Evolutionary conservation across 2,888 invertebrate genomes (phyloP), one percentile per base, ranked within the genome.

Genomic region (Aspidiotus rigidus): DNA sequence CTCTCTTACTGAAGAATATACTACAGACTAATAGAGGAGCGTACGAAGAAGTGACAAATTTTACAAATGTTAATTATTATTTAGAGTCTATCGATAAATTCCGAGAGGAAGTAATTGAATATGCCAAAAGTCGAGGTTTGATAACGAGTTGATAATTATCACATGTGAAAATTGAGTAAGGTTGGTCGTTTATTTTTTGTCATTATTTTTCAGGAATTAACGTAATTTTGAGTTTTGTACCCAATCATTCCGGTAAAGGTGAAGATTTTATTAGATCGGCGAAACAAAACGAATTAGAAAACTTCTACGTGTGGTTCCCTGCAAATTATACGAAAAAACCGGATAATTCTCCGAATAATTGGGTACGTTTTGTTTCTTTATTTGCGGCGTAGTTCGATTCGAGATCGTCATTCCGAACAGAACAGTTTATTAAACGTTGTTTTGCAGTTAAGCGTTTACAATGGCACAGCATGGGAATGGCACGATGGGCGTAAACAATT

Each of bases 231-330:
- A 88, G 90, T 74, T 77, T 93, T 73, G 85, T 88, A 28, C 88
- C 91, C 0, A 88, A 88, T 77, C 85, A 83, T 77, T 87, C 89
- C 5, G 79, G 82, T 59, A 79, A 84, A 2, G 89, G 90, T 76
- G 76, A 78, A 1, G 89, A 94, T 86, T 90, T 95, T 79, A 76
- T 80, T 40, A 80, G 83, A 72, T 86, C 90, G 55, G 79, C 83
- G 67, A 79, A 79, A 15, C 80, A 84, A 16, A 81, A 80, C 3
- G 81, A 81, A 0, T 91, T 84, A 76, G 82, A 81, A 0, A 82
- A 87, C 74, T 93, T 87, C 77, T 93, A 93, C 77, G 81, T 92
- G 17, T 95, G 94, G 94, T 78, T 78, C 17, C 77, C 81, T 72
- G 77, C 74, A 64, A 77, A 77, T 41, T 78, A 77, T 60, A 73